Evolutionary conservation across 2,113 vertebrate genomes (phyloP).

Genomic region (Muntiacus reevesi): DNA sequence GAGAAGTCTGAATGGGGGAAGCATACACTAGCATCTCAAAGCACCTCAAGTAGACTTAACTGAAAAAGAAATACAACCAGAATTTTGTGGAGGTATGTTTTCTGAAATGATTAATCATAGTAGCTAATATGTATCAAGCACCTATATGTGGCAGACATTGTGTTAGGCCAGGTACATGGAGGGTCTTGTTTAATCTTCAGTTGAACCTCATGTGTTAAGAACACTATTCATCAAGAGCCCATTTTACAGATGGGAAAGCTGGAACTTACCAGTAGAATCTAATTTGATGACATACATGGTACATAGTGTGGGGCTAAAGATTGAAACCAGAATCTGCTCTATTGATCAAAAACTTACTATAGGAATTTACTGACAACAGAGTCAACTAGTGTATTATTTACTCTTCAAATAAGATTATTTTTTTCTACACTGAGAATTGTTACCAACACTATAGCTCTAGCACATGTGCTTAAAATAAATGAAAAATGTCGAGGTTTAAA

Average conservation of each 20-base stretch:
- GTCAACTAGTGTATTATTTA: background rate
- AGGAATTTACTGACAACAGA: background rate
- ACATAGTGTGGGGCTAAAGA: too few relatives aligned
- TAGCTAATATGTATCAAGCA: background rate
- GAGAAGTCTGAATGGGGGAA: background rate
- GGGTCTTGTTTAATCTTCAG: background rate
- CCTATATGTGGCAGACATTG: background rate
- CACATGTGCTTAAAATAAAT: background rate
- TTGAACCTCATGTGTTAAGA: background rate
- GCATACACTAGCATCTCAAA: background rate
- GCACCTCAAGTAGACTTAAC: background rate
- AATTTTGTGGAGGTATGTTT: background rate
- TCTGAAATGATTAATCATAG: background rate
- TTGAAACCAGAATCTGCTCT: background rate
- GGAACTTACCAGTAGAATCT: background rate
- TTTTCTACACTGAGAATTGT: background rate
- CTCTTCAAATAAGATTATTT: background rate
- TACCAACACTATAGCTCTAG: background rate
- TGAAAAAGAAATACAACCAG: background rate
- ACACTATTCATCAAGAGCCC: background rate
- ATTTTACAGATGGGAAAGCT: background rate
- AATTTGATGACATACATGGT: background rate
- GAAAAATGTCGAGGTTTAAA: background rate
- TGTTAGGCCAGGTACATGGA: background rate
- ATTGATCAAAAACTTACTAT: background rate